phyloP scores from a whole-genome alignment of 2,797 vertebrate species.

The Calcarius lapponicus region DNA sequence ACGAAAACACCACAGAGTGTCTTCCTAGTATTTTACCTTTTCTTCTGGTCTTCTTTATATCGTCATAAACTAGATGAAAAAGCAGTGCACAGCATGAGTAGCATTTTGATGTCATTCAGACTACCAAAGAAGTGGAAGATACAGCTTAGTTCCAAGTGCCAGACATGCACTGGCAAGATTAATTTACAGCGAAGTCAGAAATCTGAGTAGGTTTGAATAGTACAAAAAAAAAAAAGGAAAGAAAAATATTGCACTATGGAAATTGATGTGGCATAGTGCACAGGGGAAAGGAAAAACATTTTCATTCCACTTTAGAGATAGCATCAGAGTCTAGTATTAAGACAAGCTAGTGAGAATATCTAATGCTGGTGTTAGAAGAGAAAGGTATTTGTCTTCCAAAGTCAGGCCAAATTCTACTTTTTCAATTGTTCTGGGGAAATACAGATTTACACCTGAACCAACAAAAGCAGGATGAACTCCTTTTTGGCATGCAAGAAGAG shows the following conservation, averaged over 20 bases:
- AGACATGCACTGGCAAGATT: conserved; percentile 3
- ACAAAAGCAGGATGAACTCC: neutral
- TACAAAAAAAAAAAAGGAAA: neutral
- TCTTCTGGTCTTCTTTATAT: conserved; percentile 17
- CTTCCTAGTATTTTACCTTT: conserved; percentile 28
- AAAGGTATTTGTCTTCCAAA: neutral
- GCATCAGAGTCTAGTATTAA: neutral
- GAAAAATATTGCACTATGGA: neutral
- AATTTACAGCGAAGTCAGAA: conserved; percentile 47
- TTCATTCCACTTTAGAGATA: conserved; percentile 7
- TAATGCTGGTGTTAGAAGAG: neutral
- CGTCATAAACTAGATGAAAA: neutral
- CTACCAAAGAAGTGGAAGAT: conserved; percentile 32
- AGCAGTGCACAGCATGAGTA: neutral
- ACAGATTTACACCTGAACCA: neutral
- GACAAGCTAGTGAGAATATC: neutral
- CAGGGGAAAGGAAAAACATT: neutral
- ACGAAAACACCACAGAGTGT: neutral
- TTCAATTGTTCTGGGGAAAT: conserved; percentile 11
- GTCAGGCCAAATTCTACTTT: neutral
- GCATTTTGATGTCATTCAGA: conserved; percentile 31
- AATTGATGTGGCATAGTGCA: conserved; percentile 3
- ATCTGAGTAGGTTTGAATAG: conserved; percentile 28
- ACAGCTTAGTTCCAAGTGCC: conserved; percentile 41
- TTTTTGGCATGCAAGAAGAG: neutral